phyloP scores from a whole-genome alignment of 2,113 vertebrate species.

The Neolamprologus ventralis region DNA sequence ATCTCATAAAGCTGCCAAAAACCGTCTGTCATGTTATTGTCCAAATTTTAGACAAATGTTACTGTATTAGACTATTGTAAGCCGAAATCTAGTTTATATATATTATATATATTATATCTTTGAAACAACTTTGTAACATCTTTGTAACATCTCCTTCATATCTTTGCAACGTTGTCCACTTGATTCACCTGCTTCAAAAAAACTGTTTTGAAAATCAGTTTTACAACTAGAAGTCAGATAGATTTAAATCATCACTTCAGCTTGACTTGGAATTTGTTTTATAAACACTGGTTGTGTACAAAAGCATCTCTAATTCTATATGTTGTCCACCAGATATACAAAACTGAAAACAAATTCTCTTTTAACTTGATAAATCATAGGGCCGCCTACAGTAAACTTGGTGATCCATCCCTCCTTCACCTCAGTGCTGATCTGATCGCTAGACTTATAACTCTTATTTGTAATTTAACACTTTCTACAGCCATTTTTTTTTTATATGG shows the following conservation, averaged over 20 bases:
- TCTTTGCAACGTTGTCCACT: not conserved
- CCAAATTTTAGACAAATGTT: not conserved
- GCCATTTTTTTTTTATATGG: fast-evolving
- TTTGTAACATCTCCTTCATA: not conserved
- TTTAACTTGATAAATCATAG: not conserved
- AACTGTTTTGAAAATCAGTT: not conserved
- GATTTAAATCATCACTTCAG: not conserved
- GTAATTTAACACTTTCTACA: not conserved
- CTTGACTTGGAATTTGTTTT: not conserved
- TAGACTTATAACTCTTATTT: not conserved
- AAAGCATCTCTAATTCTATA: not conserved
- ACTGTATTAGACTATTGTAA: not conserved
- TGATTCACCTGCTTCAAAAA: not conserved
- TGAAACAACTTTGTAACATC: not conserved
- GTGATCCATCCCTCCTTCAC: not conserved
- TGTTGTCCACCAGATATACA: not conserved
- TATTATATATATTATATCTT: not conserved
- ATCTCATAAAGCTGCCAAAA: not conserved
- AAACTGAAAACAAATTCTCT: not conserved
- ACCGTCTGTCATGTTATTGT: not conserved
- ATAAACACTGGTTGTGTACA: not conserved
- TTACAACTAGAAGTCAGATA: not conserved
- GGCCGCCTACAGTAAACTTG: not conserved
- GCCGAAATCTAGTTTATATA: not conserved
- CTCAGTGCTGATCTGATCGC: not conserved